Percentiles rank a stretch among this genome's conserved stretches.
Evolutionary conservation across 2,113 vertebrate species (phyloP).

Genomic region (Thinocorus orbignyianus): DNA sequence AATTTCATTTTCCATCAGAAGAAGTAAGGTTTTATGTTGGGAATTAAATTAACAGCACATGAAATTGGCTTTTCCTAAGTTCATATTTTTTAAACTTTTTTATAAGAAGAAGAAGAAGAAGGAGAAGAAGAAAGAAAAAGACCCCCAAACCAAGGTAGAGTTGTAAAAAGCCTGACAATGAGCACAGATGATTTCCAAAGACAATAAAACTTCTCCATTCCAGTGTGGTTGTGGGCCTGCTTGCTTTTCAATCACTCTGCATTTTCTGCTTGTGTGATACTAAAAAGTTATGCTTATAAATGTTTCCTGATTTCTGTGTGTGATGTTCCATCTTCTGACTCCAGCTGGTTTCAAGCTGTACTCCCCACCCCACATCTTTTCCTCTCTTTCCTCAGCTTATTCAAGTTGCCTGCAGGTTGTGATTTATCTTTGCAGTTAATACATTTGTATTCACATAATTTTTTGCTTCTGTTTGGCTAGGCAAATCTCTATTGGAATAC

Average conservation of each 20-base stretch:
- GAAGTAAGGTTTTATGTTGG: slow-evolving; percentile 77
- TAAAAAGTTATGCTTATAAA: slow-evolving; percentile 26
- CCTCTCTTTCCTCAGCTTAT: neutral
- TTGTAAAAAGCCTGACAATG: slow-evolving; percentile 55
- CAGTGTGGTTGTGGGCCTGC: neutral
- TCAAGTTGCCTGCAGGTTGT: neutral
- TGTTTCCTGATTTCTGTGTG: neutral
- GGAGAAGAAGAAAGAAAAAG: slow-evolving; percentile 25
- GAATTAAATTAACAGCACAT: slow-evolving; percentile 83
- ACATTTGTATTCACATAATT: slow-evolving; percentile 29
- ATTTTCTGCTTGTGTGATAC: slow-evolving; percentile 4
- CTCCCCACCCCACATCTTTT: neutral
- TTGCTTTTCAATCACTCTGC: neutral
- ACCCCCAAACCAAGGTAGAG: slow-evolving; percentile 49
- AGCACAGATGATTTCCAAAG: slow-evolving; percentile 42
- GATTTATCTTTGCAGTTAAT: slow-evolving; percentile 38
- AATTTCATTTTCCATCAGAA: slow-evolving; percentile 81
- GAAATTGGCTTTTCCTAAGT: slow-evolving; percentile 81
- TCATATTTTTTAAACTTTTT: slow-evolving; percentile 71
- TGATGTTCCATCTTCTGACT: neutral
- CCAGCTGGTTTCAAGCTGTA: slow-evolving; percentile 8
- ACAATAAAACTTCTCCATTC: slow-evolving; percentile 3
- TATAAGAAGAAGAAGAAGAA: slow-evolving; percentile 4
- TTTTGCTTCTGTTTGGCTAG: slow-evolving; percentile 26
- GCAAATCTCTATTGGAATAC: slow-evolving; percentile 30